phyloP scores from a whole-genome alignment of 92 coral and sea anemone genomes.

The Epizoanthus fatuus region DNA sequence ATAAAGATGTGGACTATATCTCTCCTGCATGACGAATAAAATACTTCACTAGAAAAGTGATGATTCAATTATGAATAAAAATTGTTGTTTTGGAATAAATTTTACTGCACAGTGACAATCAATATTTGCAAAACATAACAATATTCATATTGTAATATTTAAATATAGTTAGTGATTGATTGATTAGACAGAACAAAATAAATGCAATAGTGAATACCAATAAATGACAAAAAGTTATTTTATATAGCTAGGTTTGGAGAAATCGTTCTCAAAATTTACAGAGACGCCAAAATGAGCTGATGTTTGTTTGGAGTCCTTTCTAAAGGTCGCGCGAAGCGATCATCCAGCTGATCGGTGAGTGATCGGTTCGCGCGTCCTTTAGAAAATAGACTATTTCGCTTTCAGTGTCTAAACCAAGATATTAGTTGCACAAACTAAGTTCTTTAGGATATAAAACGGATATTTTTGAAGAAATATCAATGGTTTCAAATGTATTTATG shows the following conservation, averaged over 20 bases:
- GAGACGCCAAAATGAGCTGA: background rate
- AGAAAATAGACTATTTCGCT: background rate
- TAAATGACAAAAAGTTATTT: background rate
- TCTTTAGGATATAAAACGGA: background rate
- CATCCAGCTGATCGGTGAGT: background rate
- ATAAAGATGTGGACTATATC: background rate
- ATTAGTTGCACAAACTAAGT: background rate
- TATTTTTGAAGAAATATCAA: conserved; percentile 12
- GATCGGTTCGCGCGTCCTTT: background rate
- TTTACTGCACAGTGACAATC: background rate
- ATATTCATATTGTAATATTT: background rate
- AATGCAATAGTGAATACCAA: too few species aligned
- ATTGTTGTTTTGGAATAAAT: background rate
- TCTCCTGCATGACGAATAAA: background rate
- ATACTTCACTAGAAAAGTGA: background rate
- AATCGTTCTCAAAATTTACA: background rate
- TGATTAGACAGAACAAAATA: too few species aligned
- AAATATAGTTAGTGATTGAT: too few species aligned
- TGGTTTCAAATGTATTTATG: background rate
- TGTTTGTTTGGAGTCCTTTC: conserved; percentile 4
- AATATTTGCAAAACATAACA: background rate
- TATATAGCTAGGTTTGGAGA: background rate
- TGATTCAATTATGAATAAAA: background rate
- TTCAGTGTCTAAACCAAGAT: background rate
- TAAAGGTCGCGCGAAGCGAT: conserved; percentile 13